Evolutionary conservation across 2,888 invertebrate species (phyloP).

Genomic region (Eristalinus sepulchralis): DNA sequence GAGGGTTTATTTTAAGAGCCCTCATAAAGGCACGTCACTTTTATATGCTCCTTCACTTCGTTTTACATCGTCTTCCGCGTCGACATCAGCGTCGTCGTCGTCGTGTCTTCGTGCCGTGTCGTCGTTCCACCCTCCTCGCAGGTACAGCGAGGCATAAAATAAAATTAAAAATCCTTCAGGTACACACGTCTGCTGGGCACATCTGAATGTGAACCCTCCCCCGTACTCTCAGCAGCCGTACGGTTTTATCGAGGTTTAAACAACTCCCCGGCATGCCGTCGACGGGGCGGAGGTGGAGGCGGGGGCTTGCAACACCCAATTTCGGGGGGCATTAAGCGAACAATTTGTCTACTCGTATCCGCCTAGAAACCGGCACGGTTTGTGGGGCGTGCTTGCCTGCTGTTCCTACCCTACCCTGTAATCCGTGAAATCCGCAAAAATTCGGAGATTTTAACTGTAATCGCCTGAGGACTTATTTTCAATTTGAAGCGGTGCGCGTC

Average conservation of each 20-base stretch:
- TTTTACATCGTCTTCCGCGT: background rate
- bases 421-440: slow-evolving; percentile 33
- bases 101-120: too few species aligned
- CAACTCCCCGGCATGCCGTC: background rate
- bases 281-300: background rate
- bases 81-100: too few species aligned
- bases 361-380: too few species aligned
- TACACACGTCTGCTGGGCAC: background rate
- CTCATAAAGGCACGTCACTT: slow-evolving; percentile 20
- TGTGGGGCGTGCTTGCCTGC: background rate
- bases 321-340: background rate
- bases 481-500: slow-evolving; percentile 15
- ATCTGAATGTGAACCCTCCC: background rate
- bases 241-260: slow-evolving; percentile 21
- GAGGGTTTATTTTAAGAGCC: slow-evolving; percentile 11
- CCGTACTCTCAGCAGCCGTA: background rate
- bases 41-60: slow-evolving; percentile 8
- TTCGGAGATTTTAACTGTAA: slow-evolving; percentile 40
- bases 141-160: background rate
- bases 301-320: slow-evolving; percentile 25
- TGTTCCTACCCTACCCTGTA: background rate
- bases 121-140: background rate
- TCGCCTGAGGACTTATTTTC: slow-evolving; percentile 49
- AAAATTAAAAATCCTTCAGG: slow-evolving; percentile 7
- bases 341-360: slow-evolving; percentile 13